Conservation (phyloP, 2,888 invertebrate genomes). For the Schizotus pectinicornis region DNA sequence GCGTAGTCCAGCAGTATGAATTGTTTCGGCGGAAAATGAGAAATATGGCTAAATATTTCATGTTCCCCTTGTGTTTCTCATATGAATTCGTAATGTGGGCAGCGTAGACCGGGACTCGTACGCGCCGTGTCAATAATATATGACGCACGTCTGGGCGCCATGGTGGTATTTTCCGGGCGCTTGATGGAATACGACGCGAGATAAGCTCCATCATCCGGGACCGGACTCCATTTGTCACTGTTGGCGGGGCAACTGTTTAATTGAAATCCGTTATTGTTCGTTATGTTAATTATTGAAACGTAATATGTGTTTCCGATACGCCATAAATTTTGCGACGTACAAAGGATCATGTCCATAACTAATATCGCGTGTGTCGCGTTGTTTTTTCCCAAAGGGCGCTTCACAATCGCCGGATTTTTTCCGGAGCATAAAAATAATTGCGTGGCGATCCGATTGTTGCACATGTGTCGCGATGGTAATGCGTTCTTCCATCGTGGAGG, state of each 20-base stretch:
- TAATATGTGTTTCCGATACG: slow-evolving; percentile 40
- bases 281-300: slow-evolving; percentile 43
- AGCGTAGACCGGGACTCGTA: slow-evolving; percentile 38
- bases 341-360: slow-evolving; percentile 43
- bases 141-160: slow-evolving; percentile 51
- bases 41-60: slow-evolving; percentile 61
- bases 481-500: too few species aligned
- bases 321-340: slow-evolving; percentile 46
- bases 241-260: slow-evolving; percentile 1
- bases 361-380: slow-evolving; percentile 22
- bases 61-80: slow-evolving; percentile 58
- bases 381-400: neutral
- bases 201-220: slow-evolving; percentile 14
- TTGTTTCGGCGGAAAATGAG: slow-evolving; percentile 48
- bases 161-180: slow-evolving; percentile 6
- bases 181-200: slow-evolving; percentile 11
- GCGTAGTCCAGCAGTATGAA: slow-evolving; percentile 29
- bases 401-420: slow-evolving; percentile 4
- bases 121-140: slow-evolving; percentile 62
- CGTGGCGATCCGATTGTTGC: too few species aligned
- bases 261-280: slow-evolving; percentile 39
- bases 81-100: slow-evolving; percentile 57
- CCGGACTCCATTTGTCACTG: slow-evolving; percentile 6
- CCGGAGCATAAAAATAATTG: neutral
- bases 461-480: too few species aligned